Base-by-base conservation (phyloP, 2,888 invertebrate genomes). In the Tupiocoris notatus region DNA sequence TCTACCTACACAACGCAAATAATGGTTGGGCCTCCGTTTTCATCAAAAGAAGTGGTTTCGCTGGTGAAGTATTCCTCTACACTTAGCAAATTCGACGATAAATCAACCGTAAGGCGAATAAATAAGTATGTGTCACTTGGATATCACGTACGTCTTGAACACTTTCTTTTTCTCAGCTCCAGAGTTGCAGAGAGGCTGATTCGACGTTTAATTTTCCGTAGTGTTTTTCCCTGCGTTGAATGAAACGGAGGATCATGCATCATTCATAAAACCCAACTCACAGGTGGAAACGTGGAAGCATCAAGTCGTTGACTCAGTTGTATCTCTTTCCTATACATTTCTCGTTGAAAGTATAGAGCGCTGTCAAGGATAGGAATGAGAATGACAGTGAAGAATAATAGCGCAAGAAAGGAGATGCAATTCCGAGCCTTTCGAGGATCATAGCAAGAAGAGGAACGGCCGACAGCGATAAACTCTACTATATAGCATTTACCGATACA, bases 211-310 rank as follows among this genome's bases (percentile, higher is more conserved):
- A 59, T 70, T 59, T 59, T 17, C 7, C 24, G 23, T 57, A 59
- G 59, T 70, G 59, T 59, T 70, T 57, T 12, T 25, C 17, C 17
- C 1, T 9, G 23, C 17, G 39, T 39, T 39, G 9, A 59, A 16
- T 1, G 67, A 24, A 23, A 70, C 24, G 59, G 20, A 59, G 59
- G 16, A 59, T 23, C 67, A 67, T 59, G 25, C 59, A 70, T 59
- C 70, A 70, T 70, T 70, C 70, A 59, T 59, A 70, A n/a, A 59
- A 59, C 24, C 59, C 25, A 59, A 22, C 24, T 24, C 24, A 1
- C 67, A 17, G 24, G 23, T 1, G 59, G 25, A 23, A 25, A 57
- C 22, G 20, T 22, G 22, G 18, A 39, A 39, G 39, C 39, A 7
- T 39, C 39, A 12, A 39, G 12, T 39, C 12, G 39, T 12, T 12